Percentiles rank a stretch among this genome's conserved stretches.
These are phyloP conservation scores for Vulpes ferrilata DNA, from an alignment of 2,113 vertebrate genomes.

Conservation along the genomic window DNA sequence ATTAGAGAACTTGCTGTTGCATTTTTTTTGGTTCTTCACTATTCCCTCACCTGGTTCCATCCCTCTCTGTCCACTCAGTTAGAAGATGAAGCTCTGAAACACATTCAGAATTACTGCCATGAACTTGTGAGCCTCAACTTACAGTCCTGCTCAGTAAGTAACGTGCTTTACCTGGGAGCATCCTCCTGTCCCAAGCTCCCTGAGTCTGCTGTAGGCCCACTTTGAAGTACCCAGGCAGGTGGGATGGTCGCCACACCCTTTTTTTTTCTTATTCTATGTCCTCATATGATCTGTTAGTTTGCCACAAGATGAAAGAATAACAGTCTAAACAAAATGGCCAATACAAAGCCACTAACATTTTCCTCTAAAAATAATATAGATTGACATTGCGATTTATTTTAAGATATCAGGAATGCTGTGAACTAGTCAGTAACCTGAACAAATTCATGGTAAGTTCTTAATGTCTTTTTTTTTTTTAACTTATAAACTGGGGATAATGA, in stretches of 20 bases:
- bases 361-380: background rate
- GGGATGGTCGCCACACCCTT: rapidly evolving
- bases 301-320: background rate
- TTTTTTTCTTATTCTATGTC: background rate
- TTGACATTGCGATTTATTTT: background rate
- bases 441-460: background rate
- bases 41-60: background rate
- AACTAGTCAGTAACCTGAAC: background rate
- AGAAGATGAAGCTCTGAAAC: conserved; percentile 94
- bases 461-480: background rate
- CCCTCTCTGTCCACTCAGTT: conserved; percentile 86
- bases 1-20: background rate
- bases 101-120: conserved; percentile 95
- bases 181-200: rapidly evolving
- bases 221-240: no score
- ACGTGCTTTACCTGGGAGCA: background rate
- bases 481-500: background rate
- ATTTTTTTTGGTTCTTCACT: background rate
- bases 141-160: conserved; percentile 94
- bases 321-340: background rate
- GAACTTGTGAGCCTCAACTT: conserved; percentile 95
- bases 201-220: background rate
- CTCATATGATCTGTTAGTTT: background rate
- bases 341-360: background rate
- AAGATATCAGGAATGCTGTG: background rate